These are phyloP conservation scores for Drosophila baimaii DNA, from an alignment of 1,140 invertebrate genomes.

Conservation along the genomic window DNA sequence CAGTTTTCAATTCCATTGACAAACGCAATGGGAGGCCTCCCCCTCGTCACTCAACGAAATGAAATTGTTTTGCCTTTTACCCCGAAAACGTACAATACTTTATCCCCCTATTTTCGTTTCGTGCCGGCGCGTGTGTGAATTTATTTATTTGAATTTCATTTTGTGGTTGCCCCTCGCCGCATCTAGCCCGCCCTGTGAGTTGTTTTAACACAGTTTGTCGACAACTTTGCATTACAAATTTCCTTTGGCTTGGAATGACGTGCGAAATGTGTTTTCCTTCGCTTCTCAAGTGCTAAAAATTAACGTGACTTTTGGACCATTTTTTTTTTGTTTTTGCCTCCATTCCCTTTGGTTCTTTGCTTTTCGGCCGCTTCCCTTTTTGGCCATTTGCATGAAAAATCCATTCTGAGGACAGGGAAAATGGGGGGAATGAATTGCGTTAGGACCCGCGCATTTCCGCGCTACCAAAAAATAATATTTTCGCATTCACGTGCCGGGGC, in stretches of 20 bases:
- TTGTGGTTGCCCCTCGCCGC: constrained; percentile 51
- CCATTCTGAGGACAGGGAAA: constrained; percentile 51
- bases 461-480: constrained; percentile 26
- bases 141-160: constrained; percentile 81
- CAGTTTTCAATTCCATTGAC: constrained; percentile 73
- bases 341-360: constrained; percentile 11
- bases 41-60: constrained; percentile 39
- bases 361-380: constrained; percentile 3
- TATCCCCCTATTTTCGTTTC: constrained; percentile 23
- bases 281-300: constrained; percentile 71
- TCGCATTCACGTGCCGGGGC: constrained; percentile 27
- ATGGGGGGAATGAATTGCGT: constrained; percentile 42
- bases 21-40: constrained; percentile 2
- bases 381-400: constrained; percentile 67
- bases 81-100: constrained; percentile 47
- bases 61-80: constrained; percentile 70
- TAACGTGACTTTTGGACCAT: constrained; percentile 57
- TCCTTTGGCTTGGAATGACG: constrained; percentile 57
- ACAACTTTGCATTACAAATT: constrained; percentile 79
- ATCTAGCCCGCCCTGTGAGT: constrained; percentile 4
- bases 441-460: constrained; percentile 27
- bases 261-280: constrained; percentile 52
- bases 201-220: constrained; percentile 65
- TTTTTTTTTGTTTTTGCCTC: constrained; percentile 3
- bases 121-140: constrained; percentile 63